Evolutionary conservation across 2,797 vertebrate genomes (phyloP), one percentile per base, ranked within the genome.

Genomic region (Hirundo rustica): DNA sequence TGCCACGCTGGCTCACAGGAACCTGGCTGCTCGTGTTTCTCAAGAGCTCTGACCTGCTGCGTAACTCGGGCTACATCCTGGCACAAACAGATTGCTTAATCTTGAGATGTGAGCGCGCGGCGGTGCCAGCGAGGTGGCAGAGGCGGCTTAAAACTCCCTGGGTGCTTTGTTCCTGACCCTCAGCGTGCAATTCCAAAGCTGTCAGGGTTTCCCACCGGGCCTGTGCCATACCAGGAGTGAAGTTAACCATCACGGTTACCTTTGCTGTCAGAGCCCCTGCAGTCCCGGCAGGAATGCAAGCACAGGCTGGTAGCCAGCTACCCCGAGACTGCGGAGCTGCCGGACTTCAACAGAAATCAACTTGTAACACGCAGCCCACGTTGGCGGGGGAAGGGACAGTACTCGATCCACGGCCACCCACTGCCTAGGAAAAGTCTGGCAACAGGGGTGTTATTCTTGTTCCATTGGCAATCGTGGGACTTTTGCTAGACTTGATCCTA

Each of bases 381-480:
- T 79, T 92, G 86, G 92, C 85, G 95, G 95, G 96, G 96, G 95
- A 92, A 92, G 92, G 95, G 89, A 92, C 94, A 88, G 80, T 53
- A 30, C 87, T 95, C 82, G 26, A 72, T 93, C 90, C 94, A 71
- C 87, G 97, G 93, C 96, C 96, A 96, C 96, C 96, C 97, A 97
- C 96, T 85, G 94, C 92, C 96, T 96, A 97, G 95, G 96, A 96
- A 76, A 94, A 81, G 92, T 96, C 96, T 97, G 96, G 96, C 96
- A 97, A 96, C 95, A 97, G 95, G 95, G 89, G 67, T 97, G 94
- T 97, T 97, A 97, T 97, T 97, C 94, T 95, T 96, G 92, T 96
- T 97, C 94, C 79, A 95, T 62, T 97, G 95, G 96, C 95, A 96
- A 96, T 91, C 93, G 65, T 93, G 92, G 88, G 92, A 93, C 96